Conservation (phyloP, 2,113 vertebrate genomes). For the Gallinago paraguaiae region DNA sequence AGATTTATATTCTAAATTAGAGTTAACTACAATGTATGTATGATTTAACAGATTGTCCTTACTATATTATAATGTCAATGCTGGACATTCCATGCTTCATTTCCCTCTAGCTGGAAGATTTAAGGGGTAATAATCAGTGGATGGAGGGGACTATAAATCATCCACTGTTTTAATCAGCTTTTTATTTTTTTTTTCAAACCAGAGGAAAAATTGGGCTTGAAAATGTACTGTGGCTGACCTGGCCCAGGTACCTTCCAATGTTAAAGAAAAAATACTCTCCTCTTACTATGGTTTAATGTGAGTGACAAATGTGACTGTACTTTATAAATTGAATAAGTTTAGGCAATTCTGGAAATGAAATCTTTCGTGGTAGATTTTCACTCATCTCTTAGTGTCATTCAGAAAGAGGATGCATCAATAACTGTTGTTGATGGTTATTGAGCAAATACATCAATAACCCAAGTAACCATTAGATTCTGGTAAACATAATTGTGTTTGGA, state of each 20-base stretch:
- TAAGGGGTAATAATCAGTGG: conserved; percentile 23
- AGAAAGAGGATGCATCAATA: neutral
- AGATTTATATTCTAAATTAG: conserved; percentile 59
- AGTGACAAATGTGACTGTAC: neutral
- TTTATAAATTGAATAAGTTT: neutral
- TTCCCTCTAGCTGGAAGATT: conserved; percentile 25
- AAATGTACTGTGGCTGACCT: neutral
- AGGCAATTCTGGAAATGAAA: neutral
- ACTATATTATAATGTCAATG: conserved; percentile 1
- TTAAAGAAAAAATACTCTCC: neutral
- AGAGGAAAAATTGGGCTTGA: neutral
- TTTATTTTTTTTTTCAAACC: neutral
- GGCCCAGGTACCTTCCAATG: neutral
- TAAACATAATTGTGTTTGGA: neutral
- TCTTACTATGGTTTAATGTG: neutral
- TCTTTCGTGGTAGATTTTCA: neutral
- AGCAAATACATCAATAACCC: neutral
- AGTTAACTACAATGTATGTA: conserved; percentile 5
- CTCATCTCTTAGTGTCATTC: neutral
- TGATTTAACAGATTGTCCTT: conserved; percentile 46
- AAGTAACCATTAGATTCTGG: neutral
- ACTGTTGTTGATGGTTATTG: neutral
- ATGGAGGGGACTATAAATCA: conserved; percentile 23
- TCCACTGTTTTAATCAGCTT: neutral
- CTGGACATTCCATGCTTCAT: conserved; percentile 20